Base-by-base conservation (phyloP, 2,888 invertebrate species). In the Acronicta leporina region DNA sequence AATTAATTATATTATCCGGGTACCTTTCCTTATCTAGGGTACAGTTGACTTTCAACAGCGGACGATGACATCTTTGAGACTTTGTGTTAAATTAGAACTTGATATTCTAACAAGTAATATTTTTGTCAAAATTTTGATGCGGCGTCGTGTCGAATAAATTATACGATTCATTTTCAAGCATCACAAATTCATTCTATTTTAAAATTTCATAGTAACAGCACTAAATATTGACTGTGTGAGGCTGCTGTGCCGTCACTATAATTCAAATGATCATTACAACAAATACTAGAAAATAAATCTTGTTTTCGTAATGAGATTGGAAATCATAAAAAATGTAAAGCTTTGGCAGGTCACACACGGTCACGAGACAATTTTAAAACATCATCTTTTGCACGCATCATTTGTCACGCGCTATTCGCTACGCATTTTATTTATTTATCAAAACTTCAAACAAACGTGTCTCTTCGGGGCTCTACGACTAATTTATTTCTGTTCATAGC, bases 361-460 rank as follows among this genome's bases (percentile, higher is more conserved):
- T 65, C 45, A 13, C 46, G 8, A 70, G 11, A 33, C 14, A 41
- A 53, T 41, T 53, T 35, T 35, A 46, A 61, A 51, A 15, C 10
- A n/a, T n/a, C n/a, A n/a, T n/a, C n/a, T n/a, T n/a, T n/a, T n/a
- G n/a, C n/a, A n/a, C 30, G 13, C n/a, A 47, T 25, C 52, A 70
- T 71, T 69, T 61, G 66, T 61, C 40, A 42, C 52, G 45, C 45
- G 52, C 40, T 59, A 68, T 70, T 53, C 30, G 52, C 44, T 49
- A 49, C 41, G 38, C 20, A 40, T 43, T n/a, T 41, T 68, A 35
- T 56, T 44, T 63, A 45, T 70, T 51, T 52, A 71, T 61, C 35
- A 56, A 60, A 66, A 71, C 68, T 69, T 73, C 70, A 61, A 66
- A 72, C 59, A 52, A 61, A 75, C 60, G 51, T 48, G 58, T 68